Base-by-base conservation (phyloP, 2,113 vertebrate genomes). In the Sinocyclocheilus anshuiensis region DNA sequence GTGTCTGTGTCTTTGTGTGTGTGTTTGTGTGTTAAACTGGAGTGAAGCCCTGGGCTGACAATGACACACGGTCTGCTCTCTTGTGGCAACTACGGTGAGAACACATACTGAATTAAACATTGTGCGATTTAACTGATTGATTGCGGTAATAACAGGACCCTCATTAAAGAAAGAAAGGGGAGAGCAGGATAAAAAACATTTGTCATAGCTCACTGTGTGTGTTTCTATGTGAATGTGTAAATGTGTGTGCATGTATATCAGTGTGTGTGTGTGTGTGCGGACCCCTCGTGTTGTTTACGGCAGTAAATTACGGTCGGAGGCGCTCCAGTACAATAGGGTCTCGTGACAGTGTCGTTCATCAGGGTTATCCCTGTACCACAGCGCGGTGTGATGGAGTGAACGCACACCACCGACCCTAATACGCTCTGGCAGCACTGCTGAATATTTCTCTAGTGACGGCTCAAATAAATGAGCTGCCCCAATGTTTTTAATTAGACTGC, bases 81-180 rank as follows among this genome's bases (percentile, higher is more conserved):
- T 96, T 96, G 94, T 95, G 96, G 96, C 96, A 96, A 96, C 96
- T 95, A 97, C 95, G 95, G 95, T 95, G 95, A 97, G 96, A 97
- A 99, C 97, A 99, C 98, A 99, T 95, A 94, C 97, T 99, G 98
- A 99, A 99, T 99, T 99, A 99, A 99, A 98, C 98, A 99, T 99
- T 96, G 97, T 95, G 95, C 90, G 96, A 96, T 97, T 97, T 95
- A 93, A 90, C 97, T 99, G 98, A 99, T 99, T 99, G 98, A 99
- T 99, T 96, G 96, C 96, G 94, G 96, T 99, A 99, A 99, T 99
- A 99, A 99, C 97, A 96, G 96, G 94, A 94, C 95, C 96, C 97
- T 99, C 98, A 99, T 99, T 99, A 99, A 98, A 97, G 97, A 94
- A 94, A 94, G 92, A 94, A 95, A 94, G 93, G 94, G 92, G 87